Evolutionary conservation across 2,888 invertebrate genomes (phyloP), one percentile per base, ranked within the genome.

Genomic region (Sipha maydis): DNA sequence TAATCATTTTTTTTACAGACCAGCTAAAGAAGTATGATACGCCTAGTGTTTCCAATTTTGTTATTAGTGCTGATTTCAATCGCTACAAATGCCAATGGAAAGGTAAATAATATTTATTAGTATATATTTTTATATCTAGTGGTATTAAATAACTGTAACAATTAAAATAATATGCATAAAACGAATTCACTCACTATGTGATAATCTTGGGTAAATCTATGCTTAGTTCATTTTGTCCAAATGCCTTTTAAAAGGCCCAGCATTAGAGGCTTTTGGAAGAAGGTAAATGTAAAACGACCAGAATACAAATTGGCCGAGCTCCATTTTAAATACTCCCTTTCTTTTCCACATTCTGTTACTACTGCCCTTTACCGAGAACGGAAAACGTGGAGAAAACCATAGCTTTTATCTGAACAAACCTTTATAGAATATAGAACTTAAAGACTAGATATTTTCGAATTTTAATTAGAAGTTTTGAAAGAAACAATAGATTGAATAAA

Each of bases 301-400:
- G 86, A 80, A 88, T 88, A 88, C 86, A 88, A 88, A 88, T 88
- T 88, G 86, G 80, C 73, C 75, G 61, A 61, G n/a, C 79, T 71
- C 86, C 86, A 88, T 88, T 88, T 88, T 88, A 88, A 80, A 88
- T 75, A 88, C 75, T 41, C 79, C 73, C 80, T 75, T 82, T 73
- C 79, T 80, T 88, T 80, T 86, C 28, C 69, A 54, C 54, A 54
- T 85, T 80, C 86, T 61, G 54, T 71, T 56, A 34, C 56, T 69
- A 80, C 71, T 78, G 61, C 56, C 79, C 56, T 79, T 38, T 73
- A 73, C n/a, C 78, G n/a, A 3, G 67, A 56, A 48, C 28, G 85
- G 21, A 17, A 67, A 77, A 67, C 41, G 76, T 14, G 28, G 41
- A n/a, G 41, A 61, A 67, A 85, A 79, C 79, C 34, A 75, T 61